Conservation (phyloP, 2,888 invertebrate genomes). For the Pilophorus perplexus region DNA sequence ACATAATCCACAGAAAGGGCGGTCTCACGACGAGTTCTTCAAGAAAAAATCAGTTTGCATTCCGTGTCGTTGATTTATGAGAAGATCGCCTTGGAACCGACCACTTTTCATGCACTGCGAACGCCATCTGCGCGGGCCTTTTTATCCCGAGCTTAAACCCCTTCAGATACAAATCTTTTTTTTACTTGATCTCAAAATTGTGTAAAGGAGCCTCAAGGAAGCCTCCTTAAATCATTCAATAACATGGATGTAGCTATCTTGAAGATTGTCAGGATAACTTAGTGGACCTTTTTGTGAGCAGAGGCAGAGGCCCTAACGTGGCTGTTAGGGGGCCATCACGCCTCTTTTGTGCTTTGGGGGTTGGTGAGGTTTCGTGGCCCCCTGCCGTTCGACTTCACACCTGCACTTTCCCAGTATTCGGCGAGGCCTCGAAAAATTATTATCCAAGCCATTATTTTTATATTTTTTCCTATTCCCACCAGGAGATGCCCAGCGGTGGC, state of each 20-base stretch:
- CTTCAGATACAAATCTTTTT: conserved; percentile 17
- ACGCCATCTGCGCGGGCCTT: too few relatives aligned
- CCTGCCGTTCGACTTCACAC: conserved; percentile 34
- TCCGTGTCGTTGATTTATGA: too few relatives aligned
- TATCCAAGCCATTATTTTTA: conserved; percentile 28
- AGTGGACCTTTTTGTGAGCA: conserved; percentile 18
- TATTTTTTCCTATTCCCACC: too few relatives aligned
- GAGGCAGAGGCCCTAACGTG: too few relatives aligned
- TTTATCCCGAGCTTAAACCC: too few relatives aligned
- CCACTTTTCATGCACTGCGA: too few relatives aligned
- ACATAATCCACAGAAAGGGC: too few relatives aligned
- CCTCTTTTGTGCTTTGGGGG: conserved; percentile 33
- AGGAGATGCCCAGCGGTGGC: too few relatives aligned
- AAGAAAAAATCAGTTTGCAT: too few relatives aligned
- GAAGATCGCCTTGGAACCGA: too few relatives aligned
- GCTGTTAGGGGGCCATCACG: conserved; percentile 37
- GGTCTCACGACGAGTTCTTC: too few relatives aligned
- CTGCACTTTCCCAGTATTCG: conserved; percentile 10
- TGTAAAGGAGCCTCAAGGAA: conserved; percentile 19
- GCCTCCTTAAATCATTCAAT: conserved; percentile 36
- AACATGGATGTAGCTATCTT: conserved; percentile 38
- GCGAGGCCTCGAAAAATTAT: conserved; percentile 33
- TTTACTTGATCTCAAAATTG: conserved; percentile 12
- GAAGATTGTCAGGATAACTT: conserved; percentile 40
- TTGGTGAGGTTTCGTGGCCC: conserved; percentile 10